Evolutionary conservation across 2,113 vertebrate species (phyloP), one percentile per base, ranked within the genome.

Genomic region (Origma solitaria): DNA sequence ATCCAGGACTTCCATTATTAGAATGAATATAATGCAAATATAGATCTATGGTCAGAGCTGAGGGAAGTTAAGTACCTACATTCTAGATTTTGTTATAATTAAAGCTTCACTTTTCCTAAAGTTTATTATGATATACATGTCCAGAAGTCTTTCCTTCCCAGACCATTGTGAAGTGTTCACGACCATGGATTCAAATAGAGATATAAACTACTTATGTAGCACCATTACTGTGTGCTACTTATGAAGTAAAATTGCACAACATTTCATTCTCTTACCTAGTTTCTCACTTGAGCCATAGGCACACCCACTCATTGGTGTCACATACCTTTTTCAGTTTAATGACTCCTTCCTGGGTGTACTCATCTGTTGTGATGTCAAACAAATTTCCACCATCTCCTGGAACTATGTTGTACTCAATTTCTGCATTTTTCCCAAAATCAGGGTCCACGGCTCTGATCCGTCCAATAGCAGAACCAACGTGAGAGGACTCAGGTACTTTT

Each of bases 401-500:
- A 79, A 99, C 99, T 38, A 99, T 99, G 90, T 97, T 99, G 95
- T 99, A 99, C 82, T 99, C 99, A 42, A 99, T 99, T 96, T 99
- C 98, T 5, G 99, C 99, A 72, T 99, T 99, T 87, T 97, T 98
- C 73, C 99, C 99, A 81, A 98, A 98, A 97, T 99, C 99, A 77
- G 99, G 97, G 85, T 99, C 99, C 44, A 99, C 99, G 49, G 99
- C 99, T 98, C 99, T 98, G 96, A 99, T 99, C 87, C 98, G 98
- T 57, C 99, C 99, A 73, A 99, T 98, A 13, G 98, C 98, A 23
- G 99, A 99, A 11, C 99, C 98, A 92, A 99, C 97, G 0, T 97
- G 95, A 30, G 99, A 99, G 14, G 99, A 98, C 81, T 99, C 99
- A 0, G 99, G 99, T 58, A 99, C 99, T 97, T 99, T 98, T 58